Percentiles rank a stretch among this genome's conserved stretches.
Conservation (phyloP, 2,113 vertebrate genomes). For the Capreolus pygargus region DNA sequence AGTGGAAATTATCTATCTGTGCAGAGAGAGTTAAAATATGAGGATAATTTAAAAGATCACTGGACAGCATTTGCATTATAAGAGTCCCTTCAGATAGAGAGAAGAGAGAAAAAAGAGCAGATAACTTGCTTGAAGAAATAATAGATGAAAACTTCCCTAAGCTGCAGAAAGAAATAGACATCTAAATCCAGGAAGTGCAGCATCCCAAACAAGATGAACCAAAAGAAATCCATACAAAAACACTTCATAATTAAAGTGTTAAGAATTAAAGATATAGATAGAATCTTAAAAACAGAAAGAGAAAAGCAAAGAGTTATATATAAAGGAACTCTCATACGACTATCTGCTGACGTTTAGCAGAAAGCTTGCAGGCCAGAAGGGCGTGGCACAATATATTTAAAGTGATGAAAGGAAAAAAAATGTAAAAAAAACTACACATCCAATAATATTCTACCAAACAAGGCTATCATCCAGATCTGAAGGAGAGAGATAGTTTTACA, state of each 20-base stretch:
- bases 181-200: neutral
- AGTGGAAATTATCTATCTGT: neutral
- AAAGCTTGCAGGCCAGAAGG: neutral
- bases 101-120: neutral
- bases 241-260: neutral
- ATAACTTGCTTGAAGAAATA: neutral
- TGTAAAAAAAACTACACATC: neutral
- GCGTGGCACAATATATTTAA: neutral
- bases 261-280: neutral
- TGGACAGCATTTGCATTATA: neutral
- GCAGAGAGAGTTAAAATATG: neutral
- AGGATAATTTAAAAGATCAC: neutral
- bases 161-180: neutral
- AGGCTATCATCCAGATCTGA: neutral
- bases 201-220: neutral
- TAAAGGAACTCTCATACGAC: neutral
- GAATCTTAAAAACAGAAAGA: neutral
- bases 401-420: neutral
- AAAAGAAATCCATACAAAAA: neutral
- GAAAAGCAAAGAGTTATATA: neutral
- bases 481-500: neutral
- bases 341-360: neutral
- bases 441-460: neutral
- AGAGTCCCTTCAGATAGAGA: neutral
- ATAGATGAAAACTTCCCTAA: neutral